Evolutionary conservation across 2,888 invertebrate species (phyloP), one percentile per base, ranked within the genome.

Genomic region (Andrena hattorfiana): DNA sequence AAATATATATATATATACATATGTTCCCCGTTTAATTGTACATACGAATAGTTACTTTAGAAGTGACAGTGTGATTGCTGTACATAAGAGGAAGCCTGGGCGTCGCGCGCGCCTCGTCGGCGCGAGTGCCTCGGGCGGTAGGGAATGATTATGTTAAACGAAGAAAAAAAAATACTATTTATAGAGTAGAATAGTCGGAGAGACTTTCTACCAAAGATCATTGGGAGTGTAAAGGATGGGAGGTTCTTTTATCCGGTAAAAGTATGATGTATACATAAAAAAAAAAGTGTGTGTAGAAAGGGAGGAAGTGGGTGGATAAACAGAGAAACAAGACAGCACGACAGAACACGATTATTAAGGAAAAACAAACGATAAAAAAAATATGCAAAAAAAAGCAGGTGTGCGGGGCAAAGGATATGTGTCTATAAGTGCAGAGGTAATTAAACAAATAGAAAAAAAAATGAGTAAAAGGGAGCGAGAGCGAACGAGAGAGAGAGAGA

Each of bases 141-240:
- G 71, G 67, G 81, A 64, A 86, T 73, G 85, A 90, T 90, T 88
- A 84, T 84, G 89, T 90, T 88, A 60, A 87, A 87, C 59, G 23
- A 60, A 32, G 35, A 49, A 35, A n/a, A 56, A 42, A 87, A 75
- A 85, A 83, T 87, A 82, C 89, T 90, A 90, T 89, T 90, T 91
- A 89, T 89, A 85, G 73, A 59, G 89, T 90, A 90, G 91, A 90
- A 85, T 90, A 89, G 87, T 91, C 89, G 72, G 62, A 81, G 81
- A 35, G 87, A 89, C 89, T 80, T 90, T 90, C 89, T 90, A 90
- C 84, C 84, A 87, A 87, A 88, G 87, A 89, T 85, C 80, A 84
- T 71, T 79, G 83, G 23, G 68, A 81, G 76, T 86, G 82, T 75
- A 69, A 80, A 80, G 70, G 62, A 79, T 70, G 66, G 72, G 66